A percentile compares a stretch with the other conserved stretches of the same genome.
These are phyloP conservation scores for Arremon aurantiirostris DNA, from an alignment of 2,797 vertebrate species.

Conservation along the genomic window DNA sequence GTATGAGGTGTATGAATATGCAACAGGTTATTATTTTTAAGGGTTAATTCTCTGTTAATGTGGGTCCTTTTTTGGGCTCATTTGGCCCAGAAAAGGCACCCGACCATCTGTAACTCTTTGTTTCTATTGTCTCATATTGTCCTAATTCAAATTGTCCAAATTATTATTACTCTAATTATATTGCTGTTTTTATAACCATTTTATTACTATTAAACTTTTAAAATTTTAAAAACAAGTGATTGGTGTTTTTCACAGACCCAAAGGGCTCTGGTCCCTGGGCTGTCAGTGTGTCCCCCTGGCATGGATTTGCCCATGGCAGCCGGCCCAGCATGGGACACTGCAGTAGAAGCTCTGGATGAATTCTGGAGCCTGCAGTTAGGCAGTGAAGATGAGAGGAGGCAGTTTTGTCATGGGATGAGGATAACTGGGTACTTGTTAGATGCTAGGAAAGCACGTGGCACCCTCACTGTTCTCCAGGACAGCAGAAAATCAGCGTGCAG, in stretches of 20 bases:
- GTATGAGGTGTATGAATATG: too few relatives aligned
- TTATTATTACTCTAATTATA: too few relatives aligned
- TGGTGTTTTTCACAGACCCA: too few relatives aligned
- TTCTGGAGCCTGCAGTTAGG: background rate
- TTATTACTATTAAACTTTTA: too few relatives aligned
- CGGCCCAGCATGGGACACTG: fast-evolving
- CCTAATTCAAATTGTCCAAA: too few relatives aligned
- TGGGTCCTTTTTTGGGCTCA: fast-evolving
- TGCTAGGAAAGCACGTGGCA: fast-evolving
- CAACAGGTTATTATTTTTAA: too few relatives aligned
- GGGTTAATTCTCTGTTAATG: too few relatives aligned
- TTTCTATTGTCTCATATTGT: too few relatives aligned
- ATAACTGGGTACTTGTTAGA: background rate
- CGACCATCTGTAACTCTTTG: too few relatives aligned
- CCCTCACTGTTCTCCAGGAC: background rate
- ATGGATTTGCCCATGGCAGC: background rate
- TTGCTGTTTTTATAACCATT: too few relatives aligned
- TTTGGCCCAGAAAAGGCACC: too few relatives aligned
- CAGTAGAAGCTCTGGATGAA: background rate
- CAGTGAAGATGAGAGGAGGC: background rate
- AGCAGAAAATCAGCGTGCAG: background rate
- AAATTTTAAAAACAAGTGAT: too few relatives aligned
- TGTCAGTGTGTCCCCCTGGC: background rate
- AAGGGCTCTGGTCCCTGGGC: background rate
- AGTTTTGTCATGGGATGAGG: background rate